A percentile compares a stretch with the other conserved stretches of the same genome.
These are phyloP conservation scores for Orthosia gothica DNA, from an alignment of 2,888 invertebrate genomes.

Conservation along the genomic window DNA sequence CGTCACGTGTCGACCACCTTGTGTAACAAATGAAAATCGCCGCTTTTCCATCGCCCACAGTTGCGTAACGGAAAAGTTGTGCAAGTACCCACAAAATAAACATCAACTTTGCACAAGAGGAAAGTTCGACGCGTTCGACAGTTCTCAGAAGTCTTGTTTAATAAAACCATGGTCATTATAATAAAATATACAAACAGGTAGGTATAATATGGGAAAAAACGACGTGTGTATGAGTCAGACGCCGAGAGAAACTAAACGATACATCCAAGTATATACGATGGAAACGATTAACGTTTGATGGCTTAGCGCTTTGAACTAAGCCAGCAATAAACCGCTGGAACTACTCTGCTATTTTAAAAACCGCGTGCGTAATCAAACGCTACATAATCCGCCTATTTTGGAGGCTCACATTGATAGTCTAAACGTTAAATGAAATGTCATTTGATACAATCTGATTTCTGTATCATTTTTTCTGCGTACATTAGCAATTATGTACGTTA, in stretches of 20 bases:
- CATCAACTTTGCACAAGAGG: conserved; percentile 71
- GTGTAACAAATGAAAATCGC: conserved; percentile 76
- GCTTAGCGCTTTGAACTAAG: conserved; percentile 33
- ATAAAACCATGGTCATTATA: conserved; percentile 73
- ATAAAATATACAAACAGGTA: conserved; percentile 65
- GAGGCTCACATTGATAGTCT: conserved; percentile 27
- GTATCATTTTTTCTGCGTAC: conserved; percentile 66
- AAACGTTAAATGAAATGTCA: conserved; percentile 71
- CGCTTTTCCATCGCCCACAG: conserved; percentile 71
- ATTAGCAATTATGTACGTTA: conserved; percentile 57
- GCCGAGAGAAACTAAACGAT: conserved; percentile 63
- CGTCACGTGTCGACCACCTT: conserved; percentile 67
- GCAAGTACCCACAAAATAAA: conserved; percentile 72
- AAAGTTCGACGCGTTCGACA: conserved; percentile 74
- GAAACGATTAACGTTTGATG: conserved; percentile 53
- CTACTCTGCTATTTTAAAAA: conserved; percentile 33
- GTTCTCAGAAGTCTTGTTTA: conserved; percentile 75
- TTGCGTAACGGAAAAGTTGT: conserved; percentile 78
- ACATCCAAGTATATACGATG: conserved; percentile 28
- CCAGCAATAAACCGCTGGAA: conserved; percentile 34
- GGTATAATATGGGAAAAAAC: conserved; percentile 60
- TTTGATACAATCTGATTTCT: conserved; percentile 71
- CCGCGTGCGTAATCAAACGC: conserved; percentile 3
- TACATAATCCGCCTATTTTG: conserved; percentile 27
- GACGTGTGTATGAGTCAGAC: conserved; percentile 72